These are phyloP conservation scores for Meloidogyne chitwoodi DNA, from an alignment of 1,140 invertebrate species.

Conservation along the genomic window DNA sequence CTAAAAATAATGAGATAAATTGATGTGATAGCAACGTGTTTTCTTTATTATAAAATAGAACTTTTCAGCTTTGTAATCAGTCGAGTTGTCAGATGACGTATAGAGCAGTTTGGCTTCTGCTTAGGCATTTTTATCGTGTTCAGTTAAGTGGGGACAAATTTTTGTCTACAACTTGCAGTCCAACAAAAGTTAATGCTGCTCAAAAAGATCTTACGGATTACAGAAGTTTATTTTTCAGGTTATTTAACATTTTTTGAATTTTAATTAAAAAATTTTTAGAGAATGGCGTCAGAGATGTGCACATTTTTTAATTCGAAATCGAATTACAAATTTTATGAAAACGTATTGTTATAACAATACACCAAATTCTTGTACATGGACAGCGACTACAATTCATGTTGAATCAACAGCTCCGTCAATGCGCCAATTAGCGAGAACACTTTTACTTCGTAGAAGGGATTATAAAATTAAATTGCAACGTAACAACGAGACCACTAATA, in stretches of 20 bases:
- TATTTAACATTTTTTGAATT: background rate
- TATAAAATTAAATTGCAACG: background rate
- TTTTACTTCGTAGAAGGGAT: background rate
- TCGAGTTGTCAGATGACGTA: constrained; percentile 2
- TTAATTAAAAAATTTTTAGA: background rate
- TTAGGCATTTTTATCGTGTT: constrained; percentile 3
- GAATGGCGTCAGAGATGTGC: constrained; percentile 29
- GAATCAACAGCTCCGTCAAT: constrained; percentile 8
- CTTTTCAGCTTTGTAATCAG: constrained; percentile 10
- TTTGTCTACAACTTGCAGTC: background rate
- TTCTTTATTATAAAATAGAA: background rate
- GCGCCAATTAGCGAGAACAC: constrained; percentile 17
- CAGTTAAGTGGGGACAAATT: background rate
- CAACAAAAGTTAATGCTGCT: constrained; percentile 4
- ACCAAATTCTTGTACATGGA: background rate
- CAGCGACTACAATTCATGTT: constrained; percentile 4
- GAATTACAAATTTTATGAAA: background rate
- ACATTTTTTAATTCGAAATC: background rate
- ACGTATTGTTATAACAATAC: background rate
- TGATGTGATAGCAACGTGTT: too few relatives aligned
- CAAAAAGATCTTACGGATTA: constrained; percentile 17
- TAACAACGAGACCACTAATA: background rate
- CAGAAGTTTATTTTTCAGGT: constrained; percentile 27
- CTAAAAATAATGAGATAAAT: too few relatives aligned
- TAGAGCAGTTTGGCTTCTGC: constrained; percentile 12